Evolutionary conservation across 2,888 invertebrate genomes (phyloP), one percentile per base, ranked within the genome.

Genomic region (Notocelia uddmanniana): DNA sequence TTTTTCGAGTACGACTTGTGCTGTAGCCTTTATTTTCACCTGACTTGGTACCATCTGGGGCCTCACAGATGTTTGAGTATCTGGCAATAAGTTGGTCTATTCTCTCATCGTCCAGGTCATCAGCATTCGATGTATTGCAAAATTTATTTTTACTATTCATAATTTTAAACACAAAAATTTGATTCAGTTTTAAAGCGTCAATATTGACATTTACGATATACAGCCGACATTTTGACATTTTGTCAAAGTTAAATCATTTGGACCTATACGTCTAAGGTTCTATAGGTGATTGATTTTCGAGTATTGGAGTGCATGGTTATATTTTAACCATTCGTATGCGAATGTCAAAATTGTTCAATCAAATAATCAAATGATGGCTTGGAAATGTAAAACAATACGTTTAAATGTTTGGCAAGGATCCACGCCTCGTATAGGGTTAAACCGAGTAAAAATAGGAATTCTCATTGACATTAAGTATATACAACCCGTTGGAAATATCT

Each of bases 71-170:
- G 21, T 37, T 10, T 3, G 37, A 37, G 37, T 64, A 64, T 54
- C 37, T 52, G 34, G 52, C 64, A 37, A 64, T 54, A 0, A 64
- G 21, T 31, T 19, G 52, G 34, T 54, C 21, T n/a, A 64, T 37
- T 23, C 59, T 59, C 18, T 15, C 34, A 11, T 45, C 26, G 13
- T 58, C 59, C n/a, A 21, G n/a, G 23, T 48, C 58, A 10, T 68
- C 50, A 2, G 19, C 11, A 0, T 34, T 21, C 9, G 21, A n/a
- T 21, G 13, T 18, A 45, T 21, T 19, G n/a, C 34, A 21, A 2
- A 3, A 2, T 37, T 6, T 34, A 37, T 9, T 54, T 50, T 37
- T 37, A 34, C 1, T 34, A 64, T 34, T 18, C 64, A 64, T 64
- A 64, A 23, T 64, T 31, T 21, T 1, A 21, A 15, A 13, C 37